Evolutionary conservation across 2,113 vertebrate species (phyloP).

Genomic region (Arizona elegans): DNA sequence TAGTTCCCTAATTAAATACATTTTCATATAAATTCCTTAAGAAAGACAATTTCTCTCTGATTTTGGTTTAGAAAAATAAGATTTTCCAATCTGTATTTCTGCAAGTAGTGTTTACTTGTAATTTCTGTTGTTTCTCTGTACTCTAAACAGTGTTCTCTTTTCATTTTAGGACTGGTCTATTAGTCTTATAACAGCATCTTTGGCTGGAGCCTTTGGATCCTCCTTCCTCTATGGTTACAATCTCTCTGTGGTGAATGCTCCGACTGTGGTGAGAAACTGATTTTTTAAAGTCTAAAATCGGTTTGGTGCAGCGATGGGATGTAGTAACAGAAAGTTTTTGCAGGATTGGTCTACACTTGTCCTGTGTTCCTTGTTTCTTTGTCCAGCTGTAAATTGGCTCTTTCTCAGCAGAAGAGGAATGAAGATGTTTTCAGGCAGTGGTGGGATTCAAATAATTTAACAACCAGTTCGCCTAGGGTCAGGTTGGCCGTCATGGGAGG

Average conservation of each 20-base stretch:
- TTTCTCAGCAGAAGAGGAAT: not conserved
- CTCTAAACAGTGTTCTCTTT: constrained; percentile 21
- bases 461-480: too few species aligned
- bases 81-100: not conserved
- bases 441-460: too few species aligned
- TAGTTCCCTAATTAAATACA: not conserved
- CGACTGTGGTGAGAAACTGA: constrained; percentile 76
- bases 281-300: not conserved
- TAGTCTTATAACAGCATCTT: constrained; percentile 75
- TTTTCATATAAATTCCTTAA: not conserved
- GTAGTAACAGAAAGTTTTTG: not conserved
- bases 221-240: constrained; percentile 91
- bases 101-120: not conserved
- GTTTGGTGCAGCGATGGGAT: not conserved
- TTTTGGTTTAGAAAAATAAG: not conserved
- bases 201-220: constrained; percentile 84
- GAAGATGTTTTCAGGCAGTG: not conserved
- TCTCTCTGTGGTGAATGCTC: constrained; percentile 87
- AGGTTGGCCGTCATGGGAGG: too few species aligned
- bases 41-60: not conserved
- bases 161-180: constrained; percentile 73
- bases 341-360: not conserved
- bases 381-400: not conserved
- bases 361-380: not conserved
- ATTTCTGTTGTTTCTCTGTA: not conserved